These are phyloP conservation scores for Sclerodermus sp. DNA, from an alignment of 2,888 invertebrate genomes.

Conservation along the genomic window DNA sequence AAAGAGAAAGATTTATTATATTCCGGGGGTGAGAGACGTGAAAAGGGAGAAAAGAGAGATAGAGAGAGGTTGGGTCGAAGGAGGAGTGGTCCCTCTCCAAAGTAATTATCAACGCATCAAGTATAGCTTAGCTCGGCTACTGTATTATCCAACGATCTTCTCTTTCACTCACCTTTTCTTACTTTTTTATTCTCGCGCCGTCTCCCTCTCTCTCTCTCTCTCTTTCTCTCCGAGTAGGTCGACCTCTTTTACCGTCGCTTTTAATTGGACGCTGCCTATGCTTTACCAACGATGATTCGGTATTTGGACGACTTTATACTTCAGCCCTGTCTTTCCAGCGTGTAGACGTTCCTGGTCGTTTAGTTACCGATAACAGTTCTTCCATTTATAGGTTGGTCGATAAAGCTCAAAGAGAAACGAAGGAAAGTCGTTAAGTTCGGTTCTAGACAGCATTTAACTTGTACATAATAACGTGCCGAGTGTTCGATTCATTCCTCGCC, in stretches of 20 bases:
- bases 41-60: constrained; percentile 10
- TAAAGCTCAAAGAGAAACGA: too few relatives aligned
- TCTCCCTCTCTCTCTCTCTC: constrained; percentile 26
- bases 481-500: too few relatives aligned
- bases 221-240: constrained; percentile 15
- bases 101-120: constrained; percentile 56
- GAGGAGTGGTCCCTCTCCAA: constrained; percentile 35
- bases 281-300: constrained; percentile 42
- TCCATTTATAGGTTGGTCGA: too few relatives aligned
- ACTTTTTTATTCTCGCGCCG: too few relatives aligned
- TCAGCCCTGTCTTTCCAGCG: constrained; percentile 9
- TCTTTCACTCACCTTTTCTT: constrained; percentile 24
- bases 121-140: constrained; percentile 52
- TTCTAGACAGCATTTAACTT: too few relatives aligned
- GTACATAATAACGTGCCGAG: too few relatives aligned
- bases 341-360: background rate
- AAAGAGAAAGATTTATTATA: too few relatives aligned
- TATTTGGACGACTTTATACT: constrained; percentile 32
- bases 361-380: too few relatives aligned
- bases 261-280: constrained; percentile 47
- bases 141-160: constrained; percentile 41
- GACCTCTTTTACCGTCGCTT: constrained; percentile 24
- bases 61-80: constrained; percentile 3
- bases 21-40: too few relatives aligned
- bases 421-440: too few relatives aligned